Evolutionary conservation across 2,888 invertebrate genomes (phyloP), one percentile per base, ranked within the genome.

Genomic region (Noctua pronuba): DNA sequence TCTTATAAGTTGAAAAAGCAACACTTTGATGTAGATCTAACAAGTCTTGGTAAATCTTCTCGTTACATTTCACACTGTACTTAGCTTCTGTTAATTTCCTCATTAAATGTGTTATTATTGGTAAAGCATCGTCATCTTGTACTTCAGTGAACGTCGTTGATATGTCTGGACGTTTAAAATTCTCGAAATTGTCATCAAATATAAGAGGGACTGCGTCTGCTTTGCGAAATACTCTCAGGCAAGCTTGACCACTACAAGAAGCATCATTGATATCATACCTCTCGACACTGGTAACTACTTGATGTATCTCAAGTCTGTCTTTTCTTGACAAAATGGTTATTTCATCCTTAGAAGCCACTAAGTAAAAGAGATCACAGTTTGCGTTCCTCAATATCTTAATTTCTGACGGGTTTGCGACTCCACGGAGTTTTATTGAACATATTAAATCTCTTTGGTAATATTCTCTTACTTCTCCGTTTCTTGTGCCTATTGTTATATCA

Each of bases 131-230:
- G 38, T 91, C 89, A n/a, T 81, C 80, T 18, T 67, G 38, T 18
- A 46, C 13, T 46, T 74, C 75, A 38, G 41, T 68, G 1, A 75
- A 67, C 7, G 79, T 62, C 11, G 65, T 31, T 21, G 82, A 66
- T n/a, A 88, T 89, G 49, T 88, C 80, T 79, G 83, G 80, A 7
- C 91, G 90, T 31, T 88, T 89, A 18, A 92, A 78, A 35, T 86
- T 89, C 52, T 92, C 84, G 77, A 95, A 95, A 77, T 94, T 92
- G n/a, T 94, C 93, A 90, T 96, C 94, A 88, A 94, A 94, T n/a
- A 92, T 82, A 13, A 95, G 75, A 21, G 96, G 95, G 2, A 94
- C 91, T 4, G 94, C 94, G 85, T 95, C 95, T 86, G 93, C 93
- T 67, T 90, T 93, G 52, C 80, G 78, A 28, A 91, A 83, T 7